phyloP scores from a whole-genome alignment of 2,888 invertebrate genomes.

The Lasioglossum marginatum region DNA sequence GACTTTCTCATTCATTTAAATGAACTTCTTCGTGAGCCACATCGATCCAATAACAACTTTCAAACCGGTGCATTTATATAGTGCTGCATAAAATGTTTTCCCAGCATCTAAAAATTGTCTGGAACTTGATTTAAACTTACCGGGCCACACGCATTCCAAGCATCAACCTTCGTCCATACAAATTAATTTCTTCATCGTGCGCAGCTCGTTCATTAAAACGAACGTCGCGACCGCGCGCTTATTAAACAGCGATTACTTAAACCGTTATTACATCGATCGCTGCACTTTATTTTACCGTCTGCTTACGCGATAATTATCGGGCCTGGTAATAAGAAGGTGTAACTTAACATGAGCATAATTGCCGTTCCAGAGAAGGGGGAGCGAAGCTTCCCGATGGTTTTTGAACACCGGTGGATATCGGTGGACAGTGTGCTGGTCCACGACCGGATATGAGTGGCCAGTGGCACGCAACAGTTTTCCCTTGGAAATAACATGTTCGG shows the following conservation, averaged over 20 bases:
- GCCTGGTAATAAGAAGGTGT: neutral
- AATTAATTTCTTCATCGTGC: neutral
- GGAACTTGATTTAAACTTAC: neutral
- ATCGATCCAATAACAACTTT: too few relatives aligned
- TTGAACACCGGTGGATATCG: neutral
- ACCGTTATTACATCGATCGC: neutral
- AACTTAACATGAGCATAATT: neutral
- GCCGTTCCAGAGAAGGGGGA: neutral
- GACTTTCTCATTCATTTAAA: too few relatives aligned
- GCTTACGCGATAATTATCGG: neutral
- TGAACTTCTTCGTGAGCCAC: too few relatives aligned
- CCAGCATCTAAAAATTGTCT: neutral
- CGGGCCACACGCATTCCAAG: neutral
- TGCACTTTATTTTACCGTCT: neutral
- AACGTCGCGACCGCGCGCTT: neutral
- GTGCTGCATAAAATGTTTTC: too few relatives aligned
- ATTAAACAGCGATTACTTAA: neutral
- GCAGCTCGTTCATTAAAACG: neutral
- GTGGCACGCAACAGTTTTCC: constrained; percentile 62
- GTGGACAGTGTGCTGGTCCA: constrained; percentile 56
- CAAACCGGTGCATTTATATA: too few relatives aligned
- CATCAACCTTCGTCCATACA: neutral
- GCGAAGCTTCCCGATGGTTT: neutral
- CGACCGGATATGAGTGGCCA: constrained; percentile 65
- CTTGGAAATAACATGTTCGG: constrained; percentile 65